Percentiles rank a stretch among this genome's conserved stretches.
phyloP scores from a whole-genome alignment of 1,140 invertebrate species.

The Wiebesia pumilae region DNA sequence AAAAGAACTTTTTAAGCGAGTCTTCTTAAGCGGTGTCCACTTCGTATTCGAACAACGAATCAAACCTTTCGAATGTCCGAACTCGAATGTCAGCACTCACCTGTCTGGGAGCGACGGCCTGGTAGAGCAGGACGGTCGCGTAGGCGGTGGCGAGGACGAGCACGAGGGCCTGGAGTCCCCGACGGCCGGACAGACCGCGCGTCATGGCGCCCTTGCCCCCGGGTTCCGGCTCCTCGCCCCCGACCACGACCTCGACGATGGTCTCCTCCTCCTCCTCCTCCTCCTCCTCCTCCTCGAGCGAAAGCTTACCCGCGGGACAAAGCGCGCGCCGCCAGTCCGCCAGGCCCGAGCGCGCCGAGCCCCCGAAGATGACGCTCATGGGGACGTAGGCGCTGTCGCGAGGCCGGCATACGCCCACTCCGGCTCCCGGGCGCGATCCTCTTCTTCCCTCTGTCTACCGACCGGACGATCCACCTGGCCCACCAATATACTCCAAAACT shows the following conservation, averaged over 20 bases:
- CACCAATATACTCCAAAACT: too few relatives aligned
- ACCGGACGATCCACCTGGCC: too few relatives aligned
- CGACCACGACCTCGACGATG: conserved; percentile 35
- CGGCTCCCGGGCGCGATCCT: background rate
- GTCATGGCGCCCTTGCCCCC: conserved; percentile 63
- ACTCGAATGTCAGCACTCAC: conserved; percentile 59
- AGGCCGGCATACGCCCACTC: background rate
- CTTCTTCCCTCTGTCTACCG: background rate
- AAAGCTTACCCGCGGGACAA: conserved; percentile 45
- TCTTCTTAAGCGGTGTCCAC: too few relatives aligned
- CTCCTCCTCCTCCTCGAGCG: background rate
- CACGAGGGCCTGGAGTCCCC: conserved; percentile 68
- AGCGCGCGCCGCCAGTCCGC: conserved; percentile 39
- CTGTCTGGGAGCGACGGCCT: conserved; percentile 77
- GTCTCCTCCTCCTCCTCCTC: background rate
- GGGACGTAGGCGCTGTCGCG: background rate
- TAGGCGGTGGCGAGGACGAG: conserved; percentile 75
- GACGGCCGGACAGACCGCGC: conserved; percentile 68
- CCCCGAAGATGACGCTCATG: conserved; percentile 39
- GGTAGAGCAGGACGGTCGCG: conserved; percentile 80
- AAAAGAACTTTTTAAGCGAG: too few relatives aligned
- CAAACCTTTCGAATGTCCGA: background rate
- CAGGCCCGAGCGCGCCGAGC: conserved; percentile 25
- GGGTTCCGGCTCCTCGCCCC: conserved; percentile 43
- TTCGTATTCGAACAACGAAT: too few relatives aligned